phyloP scores from a whole-genome alignment of 2,797 vertebrate species.

The Hypotaenidia philippensis region DNA sequence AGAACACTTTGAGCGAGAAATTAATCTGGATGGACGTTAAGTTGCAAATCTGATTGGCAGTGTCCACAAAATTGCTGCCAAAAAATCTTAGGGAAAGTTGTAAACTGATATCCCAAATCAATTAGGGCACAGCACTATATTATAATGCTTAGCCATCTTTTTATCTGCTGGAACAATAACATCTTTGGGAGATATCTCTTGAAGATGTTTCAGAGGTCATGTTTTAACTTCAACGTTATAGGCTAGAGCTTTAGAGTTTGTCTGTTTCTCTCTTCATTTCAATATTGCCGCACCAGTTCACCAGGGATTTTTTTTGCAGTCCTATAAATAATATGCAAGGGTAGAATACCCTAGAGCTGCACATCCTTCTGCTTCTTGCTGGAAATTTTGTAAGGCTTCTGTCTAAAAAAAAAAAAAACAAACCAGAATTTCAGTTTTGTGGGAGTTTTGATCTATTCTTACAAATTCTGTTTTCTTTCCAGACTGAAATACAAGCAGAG shows the following conservation, averaged over 20 bases:
- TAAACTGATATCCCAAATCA: slow-evolving; percentile 50
- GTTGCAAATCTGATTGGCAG: slow-evolving; percentile 56
- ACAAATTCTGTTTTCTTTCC: background rate
- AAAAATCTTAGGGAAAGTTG: slow-evolving; percentile 50
- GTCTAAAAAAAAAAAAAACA: background rate
- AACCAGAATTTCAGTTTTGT: background rate
- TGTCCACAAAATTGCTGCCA: slow-evolving; percentile 47
- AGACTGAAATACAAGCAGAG: background rate
- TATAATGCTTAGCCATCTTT: background rate
- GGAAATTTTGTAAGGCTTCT: background rate
- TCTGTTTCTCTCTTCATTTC: background rate
- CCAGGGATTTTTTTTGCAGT: background rate
- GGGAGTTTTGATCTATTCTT: background rate
- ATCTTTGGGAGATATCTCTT: background rate
- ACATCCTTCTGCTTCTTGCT: background rate
- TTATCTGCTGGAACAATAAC: slow-evolving; percentile 6
- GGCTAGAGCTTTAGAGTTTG: background rate
- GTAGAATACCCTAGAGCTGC: background rate
- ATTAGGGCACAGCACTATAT: background rate
- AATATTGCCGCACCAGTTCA: background rate
- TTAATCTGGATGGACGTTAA: slow-evolving; percentile 20
- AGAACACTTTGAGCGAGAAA: slow-evolving; percentile 17
- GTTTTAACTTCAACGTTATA: background rate
- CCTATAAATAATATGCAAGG: background rate
- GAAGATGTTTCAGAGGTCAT: background rate